Base-by-base conservation (phyloP, 2,888 invertebrate genomes). In the Ephialtes manifestator region DNA sequence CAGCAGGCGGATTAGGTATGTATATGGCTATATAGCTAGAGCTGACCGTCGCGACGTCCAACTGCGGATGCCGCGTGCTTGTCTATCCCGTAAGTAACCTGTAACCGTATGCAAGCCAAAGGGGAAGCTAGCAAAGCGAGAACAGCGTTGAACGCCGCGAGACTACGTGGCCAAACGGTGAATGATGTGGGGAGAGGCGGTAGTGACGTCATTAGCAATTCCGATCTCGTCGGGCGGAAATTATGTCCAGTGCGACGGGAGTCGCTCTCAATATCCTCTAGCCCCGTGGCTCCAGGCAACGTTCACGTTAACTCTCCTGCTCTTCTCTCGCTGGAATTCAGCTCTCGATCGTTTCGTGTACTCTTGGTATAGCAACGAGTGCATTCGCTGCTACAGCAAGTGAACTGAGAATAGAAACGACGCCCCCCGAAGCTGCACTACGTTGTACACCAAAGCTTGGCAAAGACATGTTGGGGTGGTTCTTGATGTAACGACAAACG, bases 181-280 rank as follows among this genome's bases (percentile, higher is more conserved):
- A 93, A 92, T 92, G 93, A 93, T 92, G 92, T 91, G 90, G 35
- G 35, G 91, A 92, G 85, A 79, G 92, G 91, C 90, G 91, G 92
- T 90, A 92, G 92, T 92, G 93, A 93, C 93, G 93, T 94, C 94
- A 94, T 94, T 94, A 94, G 94, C 93, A 94, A 94, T 94, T 94
- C 94, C 93, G 94, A 94, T 94, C 94, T 93, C 94, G 94, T 94
- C 94, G 94, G 92, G 94, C 94, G 94, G 94, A 94, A 94, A 94
- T 94, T 94, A 94, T 94, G 94, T 94, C 94, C 94, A 94, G 92
- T 91, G 90, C 92, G 92, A 92, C 91, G 91, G 92, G 92, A 93
- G 91, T 92, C 92, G 93, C 93, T 93, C 94, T 93, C 93, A 93
- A 93, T 93, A 93, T 93, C 93, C 93, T 93, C 90, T 79, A 76